Percentiles rank a stretch among this genome's conserved stretches.
phyloP scores from a whole-genome alignment of 2,888 invertebrate species.

The Cheiracanthium punctorium region DNA sequence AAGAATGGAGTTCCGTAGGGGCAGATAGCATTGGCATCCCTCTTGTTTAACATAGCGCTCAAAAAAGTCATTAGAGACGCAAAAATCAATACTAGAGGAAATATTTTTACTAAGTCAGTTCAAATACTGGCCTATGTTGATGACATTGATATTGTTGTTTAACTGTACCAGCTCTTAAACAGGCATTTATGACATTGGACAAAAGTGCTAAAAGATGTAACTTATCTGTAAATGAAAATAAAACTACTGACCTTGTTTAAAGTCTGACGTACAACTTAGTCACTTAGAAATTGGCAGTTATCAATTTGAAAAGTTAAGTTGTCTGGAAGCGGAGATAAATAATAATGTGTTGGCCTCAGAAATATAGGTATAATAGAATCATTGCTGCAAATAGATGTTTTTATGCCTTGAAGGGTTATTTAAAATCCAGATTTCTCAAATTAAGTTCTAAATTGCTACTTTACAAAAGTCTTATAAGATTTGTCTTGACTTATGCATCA shows the following conservation, averaged over 20 bases:
- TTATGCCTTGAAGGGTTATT: neutral
- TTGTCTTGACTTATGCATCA: too few species aligned
- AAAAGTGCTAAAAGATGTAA: too few species aligned
- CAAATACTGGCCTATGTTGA: too few species aligned
- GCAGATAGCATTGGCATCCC: neutral
- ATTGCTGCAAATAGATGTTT: too few species aligned
- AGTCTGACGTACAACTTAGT: too few species aligned
- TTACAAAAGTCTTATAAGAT: too few species aligned
- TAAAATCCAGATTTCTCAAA: neutral
- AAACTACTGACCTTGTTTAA: neutral
- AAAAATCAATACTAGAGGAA: neutral
- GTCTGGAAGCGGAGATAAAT: neutral
- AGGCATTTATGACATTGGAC: neutral
- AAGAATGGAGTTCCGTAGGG: constrained; percentile 5
- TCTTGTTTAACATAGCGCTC: neutral
- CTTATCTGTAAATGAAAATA: neutral
- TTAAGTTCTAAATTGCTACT: too few species aligned
- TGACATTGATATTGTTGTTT: neutral
- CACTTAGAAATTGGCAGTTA: too few species aligned
- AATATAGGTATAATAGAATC: too few species aligned
- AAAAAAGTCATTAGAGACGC: neutral
- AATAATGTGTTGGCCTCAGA: neutral
- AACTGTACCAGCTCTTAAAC: neutral
- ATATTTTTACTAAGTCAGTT: too few species aligned
- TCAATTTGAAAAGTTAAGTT: neutral